These are phyloP conservation scores for Caenorhabditis japonica DNA, from an alignment of 2,888 invertebrate species.

Conservation along the genomic window DNA sequence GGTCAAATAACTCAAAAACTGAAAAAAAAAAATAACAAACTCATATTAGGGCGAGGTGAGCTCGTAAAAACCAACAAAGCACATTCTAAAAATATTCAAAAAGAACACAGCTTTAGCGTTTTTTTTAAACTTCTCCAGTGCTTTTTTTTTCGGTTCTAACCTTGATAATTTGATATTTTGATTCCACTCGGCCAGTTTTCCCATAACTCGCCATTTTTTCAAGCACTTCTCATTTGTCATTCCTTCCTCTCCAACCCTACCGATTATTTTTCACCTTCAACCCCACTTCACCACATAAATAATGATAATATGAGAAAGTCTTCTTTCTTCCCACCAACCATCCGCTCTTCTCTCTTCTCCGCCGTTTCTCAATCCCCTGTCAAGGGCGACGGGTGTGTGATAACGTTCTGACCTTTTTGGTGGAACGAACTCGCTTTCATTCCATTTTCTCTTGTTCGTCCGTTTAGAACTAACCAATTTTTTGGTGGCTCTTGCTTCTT, in stretches of 20 bases:
- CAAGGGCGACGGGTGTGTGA: conserved; percentile 24
- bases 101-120: too few relatives aligned
- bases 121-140: too few relatives aligned
- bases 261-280: background rate
- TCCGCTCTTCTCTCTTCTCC: conserved; percentile 26
- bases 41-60: too few relatives aligned
- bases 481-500: too few relatives aligned
- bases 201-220: conserved; percentile 17
- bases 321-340: conserved; percentile 24
- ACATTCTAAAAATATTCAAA: too few relatives aligned
- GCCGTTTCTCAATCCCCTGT: conserved; percentile 22
- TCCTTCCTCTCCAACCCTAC: too few relatives aligned
- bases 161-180: conserved; percentile 2
- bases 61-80: too few relatives aligned
- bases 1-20: too few relatives aligned
- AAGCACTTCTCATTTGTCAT: background rate
- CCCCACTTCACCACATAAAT: conserved; percentile 26
- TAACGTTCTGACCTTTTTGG: conserved; percentile 11
- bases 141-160: background rate
- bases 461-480: background rate
- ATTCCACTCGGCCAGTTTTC: conserved; percentile 37
- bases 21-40: too few relatives aligned
- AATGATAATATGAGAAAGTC: conserved; percentile 46
- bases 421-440: background rate
- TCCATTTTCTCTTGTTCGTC: conserved; percentile 1